Evolutionary conservation across 2,113 vertebrate species (phyloP).

Genomic region (Pao palembangensis): DNA sequence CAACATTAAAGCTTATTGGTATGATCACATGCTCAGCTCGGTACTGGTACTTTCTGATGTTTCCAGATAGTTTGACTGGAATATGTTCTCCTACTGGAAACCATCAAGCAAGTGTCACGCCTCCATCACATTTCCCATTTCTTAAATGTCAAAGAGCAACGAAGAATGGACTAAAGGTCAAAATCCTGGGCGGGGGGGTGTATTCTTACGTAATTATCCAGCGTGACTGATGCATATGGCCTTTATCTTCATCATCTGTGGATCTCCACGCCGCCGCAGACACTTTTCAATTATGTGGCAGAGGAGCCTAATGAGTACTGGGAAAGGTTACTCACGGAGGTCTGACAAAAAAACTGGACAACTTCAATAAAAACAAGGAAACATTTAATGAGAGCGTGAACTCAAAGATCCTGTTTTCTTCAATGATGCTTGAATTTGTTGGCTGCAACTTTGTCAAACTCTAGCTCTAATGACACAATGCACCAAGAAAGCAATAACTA

Average conservation of each 20-base stretch:
- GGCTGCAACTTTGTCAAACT: not conserved
- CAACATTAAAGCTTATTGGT: not conserved
- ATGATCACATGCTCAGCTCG: not conserved
- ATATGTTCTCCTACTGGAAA: constrained; percentile 27
- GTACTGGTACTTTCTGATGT: not conserved
- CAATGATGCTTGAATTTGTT: not conserved
- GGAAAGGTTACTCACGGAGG: constrained; percentile 51
- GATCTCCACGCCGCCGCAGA: constrained; percentile 27
- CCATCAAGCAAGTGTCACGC: constrained; percentile 35
- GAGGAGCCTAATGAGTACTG: constrained; percentile 35
- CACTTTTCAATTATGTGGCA: constrained; percentile 40
- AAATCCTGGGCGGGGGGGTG: constrained; percentile 44
- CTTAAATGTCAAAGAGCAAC: constrained; percentile 65
- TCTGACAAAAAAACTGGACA: constrained; percentile 43
- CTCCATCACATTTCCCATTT: constrained; percentile 42
- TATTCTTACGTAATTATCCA: constrained; percentile 46
- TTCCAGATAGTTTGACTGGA: constrained; percentile 1
- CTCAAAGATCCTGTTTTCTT: constrained; percentile 11
- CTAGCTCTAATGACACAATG: too few species aligned
- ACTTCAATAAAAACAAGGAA: constrained; percentile 22
- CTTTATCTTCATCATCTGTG: constrained; percentile 40
- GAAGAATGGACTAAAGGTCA: constrained; percentile 56
- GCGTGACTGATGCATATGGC: constrained; percentile 61
- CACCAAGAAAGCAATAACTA: too few species aligned
- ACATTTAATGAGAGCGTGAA: constrained; percentile 14